Evolutionary conservation across 64 coral and sea anemone species (phyloP).

Genomic region (Pachyseris speciosa): DNA sequence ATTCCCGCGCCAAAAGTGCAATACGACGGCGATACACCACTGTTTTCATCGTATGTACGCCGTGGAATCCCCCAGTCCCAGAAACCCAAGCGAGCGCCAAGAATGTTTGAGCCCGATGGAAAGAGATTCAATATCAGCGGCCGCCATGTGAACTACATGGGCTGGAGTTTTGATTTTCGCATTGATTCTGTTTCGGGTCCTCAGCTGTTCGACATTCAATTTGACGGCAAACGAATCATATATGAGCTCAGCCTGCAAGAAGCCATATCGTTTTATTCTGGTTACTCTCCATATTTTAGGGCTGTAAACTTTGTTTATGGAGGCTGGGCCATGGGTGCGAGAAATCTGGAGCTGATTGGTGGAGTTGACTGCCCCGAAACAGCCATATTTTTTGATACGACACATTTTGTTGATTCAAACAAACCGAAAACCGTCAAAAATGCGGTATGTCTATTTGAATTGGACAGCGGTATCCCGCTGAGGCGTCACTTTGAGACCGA

Average conservation of each 20-base stretch:
- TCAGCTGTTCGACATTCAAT: slow-evolving; percentile 51
- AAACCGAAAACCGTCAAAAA: slow-evolving; percentile 11
- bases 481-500: slow-evolving; percentile 56
- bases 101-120: slow-evolving; percentile 79
- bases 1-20: slow-evolving; percentile 19
- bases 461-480: slow-evolving; percentile 56
- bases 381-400: slow-evolving; percentile 31
- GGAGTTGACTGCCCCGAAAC: slow-evolving; percentile 53
- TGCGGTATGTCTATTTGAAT: slow-evolving; percentile 53
- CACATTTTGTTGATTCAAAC: slow-evolving; percentile 21
- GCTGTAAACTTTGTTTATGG: slow-evolving; percentile 32
- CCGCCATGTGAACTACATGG: slow-evolving; percentile 45
- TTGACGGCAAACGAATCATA: slow-evolving; percentile 29
- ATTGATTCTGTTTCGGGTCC: slow-evolving; percentile 43
- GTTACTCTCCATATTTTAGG: slow-evolving; percentile 12
- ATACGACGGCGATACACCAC: background rate
- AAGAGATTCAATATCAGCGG: slow-evolving; percentile 51
- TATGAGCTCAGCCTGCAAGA: slow-evolving; percentile 69
- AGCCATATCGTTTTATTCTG: slow-evolving; percentile 47
- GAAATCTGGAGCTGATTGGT: slow-evolving; percentile 13
- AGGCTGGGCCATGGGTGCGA: slow-evolving; percentile 6
- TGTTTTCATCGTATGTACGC: slow-evolving; percentile 20
- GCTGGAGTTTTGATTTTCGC: slow-evolving; percentile 68
- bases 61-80: slow-evolving; percentile 52
- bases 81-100: slow-evolving; percentile 29